Conservation (phyloP, 1,140 invertebrate genomes). For the Arctopsyche grandis region DNA sequence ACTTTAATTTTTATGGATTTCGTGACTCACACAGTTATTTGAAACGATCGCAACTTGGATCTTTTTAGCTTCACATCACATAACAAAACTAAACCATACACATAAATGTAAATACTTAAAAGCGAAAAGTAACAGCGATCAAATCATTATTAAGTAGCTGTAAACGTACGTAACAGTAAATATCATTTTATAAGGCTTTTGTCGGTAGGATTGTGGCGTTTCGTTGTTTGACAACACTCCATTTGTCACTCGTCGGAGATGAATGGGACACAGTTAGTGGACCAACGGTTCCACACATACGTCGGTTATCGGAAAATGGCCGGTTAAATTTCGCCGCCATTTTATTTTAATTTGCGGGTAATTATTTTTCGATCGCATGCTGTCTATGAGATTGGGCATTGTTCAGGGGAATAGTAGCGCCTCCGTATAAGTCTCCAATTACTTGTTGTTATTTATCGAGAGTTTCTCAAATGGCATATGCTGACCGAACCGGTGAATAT, state of each 20-base stretch:
- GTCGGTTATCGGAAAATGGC: neutral
- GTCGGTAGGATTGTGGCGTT: conserved; percentile 4
- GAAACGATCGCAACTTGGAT: too few species aligned
- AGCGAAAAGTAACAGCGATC: neutral
- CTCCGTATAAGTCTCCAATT: neutral
- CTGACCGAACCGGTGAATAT: neutral
- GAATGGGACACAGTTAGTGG: conserved; percentile 23
- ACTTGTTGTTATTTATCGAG: neutral
- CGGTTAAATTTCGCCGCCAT: conserved; percentile 13
- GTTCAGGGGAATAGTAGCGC: too few species aligned
- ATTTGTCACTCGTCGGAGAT: conserved; percentile 18
- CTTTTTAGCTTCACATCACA: too few species aligned
- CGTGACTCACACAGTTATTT: neutral
- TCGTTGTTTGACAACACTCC: conserved; percentile 26
- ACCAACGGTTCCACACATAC: neutral
- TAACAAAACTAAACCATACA: too few species aligned
- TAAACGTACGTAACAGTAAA: conserved; percentile 27
- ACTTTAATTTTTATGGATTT: conserved; percentile 21
- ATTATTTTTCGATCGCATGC: too few species aligned
- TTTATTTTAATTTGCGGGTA: too few species aligned
- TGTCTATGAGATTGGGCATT: too few species aligned
- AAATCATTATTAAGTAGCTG: conserved; percentile 26
- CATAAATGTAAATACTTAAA: neutral
- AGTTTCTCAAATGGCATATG: conserved; percentile 33
- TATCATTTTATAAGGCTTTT: conserved; percentile 31